phyloP scores from a whole-genome alignment of 2,888 invertebrate species.

The Megaustenia siamemsis region DNA sequence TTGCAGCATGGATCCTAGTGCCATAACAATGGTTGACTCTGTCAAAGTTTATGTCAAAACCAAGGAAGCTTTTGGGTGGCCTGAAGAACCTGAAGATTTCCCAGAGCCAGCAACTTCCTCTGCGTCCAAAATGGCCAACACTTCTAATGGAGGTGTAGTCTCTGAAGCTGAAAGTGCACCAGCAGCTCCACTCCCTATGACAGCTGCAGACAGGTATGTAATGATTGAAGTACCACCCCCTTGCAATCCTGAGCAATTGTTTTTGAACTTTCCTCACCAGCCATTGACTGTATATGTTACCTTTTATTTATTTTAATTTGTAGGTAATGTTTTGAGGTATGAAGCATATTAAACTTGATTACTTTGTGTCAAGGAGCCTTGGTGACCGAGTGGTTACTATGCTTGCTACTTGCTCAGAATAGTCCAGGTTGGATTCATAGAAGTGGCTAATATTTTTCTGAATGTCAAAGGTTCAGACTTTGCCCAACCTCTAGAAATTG shows the following conservation, averaged over 20 bases:
- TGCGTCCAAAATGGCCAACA: slow-evolving; percentile 42
- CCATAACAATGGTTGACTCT: slow-evolving; percentile 94
- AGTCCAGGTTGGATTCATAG: too few species aligned
- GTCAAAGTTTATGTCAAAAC: slow-evolving; percentile 96
- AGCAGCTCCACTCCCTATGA: slow-evolving; percentile 81
- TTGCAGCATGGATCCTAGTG: slow-evolving; percentile 83
- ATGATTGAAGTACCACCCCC: not conserved
- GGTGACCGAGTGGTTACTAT: too few species aligned
- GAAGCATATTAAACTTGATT: too few species aligned
- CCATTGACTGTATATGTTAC: too few species aligned
- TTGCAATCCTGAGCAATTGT: not conserved
- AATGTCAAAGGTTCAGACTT: too few species aligned
- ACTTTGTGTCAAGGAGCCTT: too few species aligned
- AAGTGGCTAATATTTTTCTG: too few species aligned
- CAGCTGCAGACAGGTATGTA: slow-evolving; percentile 83
- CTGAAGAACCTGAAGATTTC: slow-evolving; percentile 93
- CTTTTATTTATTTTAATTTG: too few species aligned
- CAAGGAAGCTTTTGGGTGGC: slow-evolving; percentile 97
- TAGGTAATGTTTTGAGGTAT: too few species aligned
- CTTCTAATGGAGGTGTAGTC: slow-evolving; percentile 48
- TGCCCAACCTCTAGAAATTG: too few species aligned
- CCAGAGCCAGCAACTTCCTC: slow-evolving; percentile 65
- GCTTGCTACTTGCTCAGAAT: too few species aligned
- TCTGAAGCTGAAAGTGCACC: slow-evolving; percentile 61
- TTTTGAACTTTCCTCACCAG: too few species aligned